These are phyloP conservation scores for Amblyjoppa fuscipennis DNA, from an alignment of 2,888 invertebrate genomes.

Conservation along the genomic window DNA sequence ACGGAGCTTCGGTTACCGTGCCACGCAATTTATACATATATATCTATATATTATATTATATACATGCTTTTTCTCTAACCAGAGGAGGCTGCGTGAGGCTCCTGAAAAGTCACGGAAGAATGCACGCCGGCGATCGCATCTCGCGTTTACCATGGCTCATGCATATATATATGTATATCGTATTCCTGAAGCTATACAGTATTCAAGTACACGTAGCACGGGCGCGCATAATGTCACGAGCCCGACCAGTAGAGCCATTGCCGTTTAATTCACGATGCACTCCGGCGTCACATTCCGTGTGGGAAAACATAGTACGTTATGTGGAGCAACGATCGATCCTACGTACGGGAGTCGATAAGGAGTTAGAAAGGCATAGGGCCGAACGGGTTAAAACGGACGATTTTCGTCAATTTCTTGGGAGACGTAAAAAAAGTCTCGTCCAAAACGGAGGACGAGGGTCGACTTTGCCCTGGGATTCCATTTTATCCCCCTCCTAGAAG, in stretches of 20 bases:
- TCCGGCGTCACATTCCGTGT: slow-evolving; percentile 21
- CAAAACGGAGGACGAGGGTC: too few relatives aligned
- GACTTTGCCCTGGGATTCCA: too few relatives aligned
- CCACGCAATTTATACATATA: slow-evolving; percentile 11
- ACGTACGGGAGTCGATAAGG: slow-evolving; percentile 15
- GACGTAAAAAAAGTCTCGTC: too few relatives aligned
- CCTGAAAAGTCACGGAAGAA: slow-evolving; percentile 64
- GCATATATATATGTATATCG: slow-evolving; percentile 31
- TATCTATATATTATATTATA: slow-evolving; percentile 8
- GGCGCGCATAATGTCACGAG: slow-evolving; percentile 61
- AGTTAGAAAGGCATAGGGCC: neutral
- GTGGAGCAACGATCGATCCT: neutral
- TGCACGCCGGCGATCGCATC: slow-evolving; percentile 57
- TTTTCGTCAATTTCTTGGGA: too few relatives aligned
- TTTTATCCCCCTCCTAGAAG: neutral
- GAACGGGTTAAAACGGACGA: too few relatives aligned
- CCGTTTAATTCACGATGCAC: slow-evolving; percentile 40
- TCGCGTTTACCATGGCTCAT: slow-evolving; percentile 36
- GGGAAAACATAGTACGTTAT: slow-evolving; percentile 27
- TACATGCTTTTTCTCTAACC: slow-evolving; percentile 17
- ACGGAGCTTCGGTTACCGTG: slow-evolving; percentile 32
- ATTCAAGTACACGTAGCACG: neutral
- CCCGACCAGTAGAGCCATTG: slow-evolving; percentile 49
- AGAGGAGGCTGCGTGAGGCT: slow-evolving; percentile 30
- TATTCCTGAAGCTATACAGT: slow-evolving; percentile 22